A percentile compares a stretch with the other conserved stretches of the same genome.
Evolutionary conservation across 2,113 vertebrate genomes (phyloP).

Genomic region (Tupaia tana): DNA sequence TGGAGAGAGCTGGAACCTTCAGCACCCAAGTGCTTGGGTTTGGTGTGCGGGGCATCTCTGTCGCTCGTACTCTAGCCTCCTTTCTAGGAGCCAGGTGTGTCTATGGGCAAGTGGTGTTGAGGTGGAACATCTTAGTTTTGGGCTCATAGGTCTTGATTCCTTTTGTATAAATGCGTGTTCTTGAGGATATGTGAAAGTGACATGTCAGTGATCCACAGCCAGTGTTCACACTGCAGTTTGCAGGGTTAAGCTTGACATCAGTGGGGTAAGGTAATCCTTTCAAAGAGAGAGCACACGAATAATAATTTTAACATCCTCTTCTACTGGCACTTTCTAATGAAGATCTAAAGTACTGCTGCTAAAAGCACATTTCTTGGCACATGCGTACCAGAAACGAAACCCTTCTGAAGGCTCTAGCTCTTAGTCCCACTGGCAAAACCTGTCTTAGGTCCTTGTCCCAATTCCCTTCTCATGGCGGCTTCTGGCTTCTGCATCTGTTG

Average conservation of each 20-base stretch:
- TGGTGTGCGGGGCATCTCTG: neutral
- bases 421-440: neutral
- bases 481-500: slow-evolving; percentile 86
- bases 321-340: neutral
- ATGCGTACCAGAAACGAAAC: slow-evolving; percentile 70
- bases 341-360: neutral
- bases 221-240: neutral
- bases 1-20: neutral
- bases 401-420: neutral
- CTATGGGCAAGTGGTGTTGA: neutral
- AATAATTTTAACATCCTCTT: neutral
- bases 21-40: neutral
- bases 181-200: neutral
- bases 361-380: slow-evolving; percentile 71
- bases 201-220: too few relatives aligned
- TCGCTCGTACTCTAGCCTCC: neutral
- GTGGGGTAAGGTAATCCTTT: neutral
- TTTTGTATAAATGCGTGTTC: neutral
- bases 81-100: neutral
- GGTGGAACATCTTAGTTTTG: neutral
- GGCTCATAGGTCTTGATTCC: neutral
- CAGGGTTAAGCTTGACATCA: neutral
- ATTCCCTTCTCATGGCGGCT: slow-evolving; percentile 77
- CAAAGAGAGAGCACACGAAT: neutral
- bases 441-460: slow-evolving; percentile 13